Conservation (phyloP, 2,113 vertebrate genomes). For the Dendrocopos noguchii region DNA sequence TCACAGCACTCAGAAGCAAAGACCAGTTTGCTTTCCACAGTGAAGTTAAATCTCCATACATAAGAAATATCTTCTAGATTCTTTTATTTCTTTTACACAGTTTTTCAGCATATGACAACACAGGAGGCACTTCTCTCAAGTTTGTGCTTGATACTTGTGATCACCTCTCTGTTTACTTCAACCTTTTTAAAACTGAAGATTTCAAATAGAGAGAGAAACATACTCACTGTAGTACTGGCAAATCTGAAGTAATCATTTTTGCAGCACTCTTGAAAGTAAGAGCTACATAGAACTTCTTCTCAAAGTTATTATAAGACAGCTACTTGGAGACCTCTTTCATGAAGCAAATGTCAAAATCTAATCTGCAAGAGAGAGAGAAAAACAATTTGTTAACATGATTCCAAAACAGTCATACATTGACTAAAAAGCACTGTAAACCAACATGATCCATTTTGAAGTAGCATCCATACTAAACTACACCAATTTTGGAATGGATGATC, state of each 20-base stretch:
- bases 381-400: background rate
- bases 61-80: background rate
- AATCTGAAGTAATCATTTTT: conserved; percentile 97
- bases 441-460: background rate
- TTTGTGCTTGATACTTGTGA: background rate
- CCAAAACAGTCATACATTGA: background rate
- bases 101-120: background rate
- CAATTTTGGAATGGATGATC: background rate
- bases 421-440: background rate
- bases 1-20: background rate
- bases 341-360: conserved; percentile 58
- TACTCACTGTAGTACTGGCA: conserved; percentile 95
- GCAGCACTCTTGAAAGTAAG: conserved; percentile 64
- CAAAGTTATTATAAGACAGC: conserved; percentile 50
- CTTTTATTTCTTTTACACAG: background rate
- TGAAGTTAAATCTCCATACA: background rate
- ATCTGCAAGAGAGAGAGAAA: conserved; percentile 44
- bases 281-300: conserved; percentile 71
- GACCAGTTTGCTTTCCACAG: background rate
- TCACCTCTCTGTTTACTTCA: background rate
- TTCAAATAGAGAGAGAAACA: background rate
- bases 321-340: conserved; percentile 52
- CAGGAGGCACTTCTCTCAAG: background rate
- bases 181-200: background rate
- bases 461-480: background rate